Percentiles rank a stretch among this genome's conserved stretches.
Conservation (phyloP, 2,888 invertebrate genomes). For the Beris chalybata region DNA sequence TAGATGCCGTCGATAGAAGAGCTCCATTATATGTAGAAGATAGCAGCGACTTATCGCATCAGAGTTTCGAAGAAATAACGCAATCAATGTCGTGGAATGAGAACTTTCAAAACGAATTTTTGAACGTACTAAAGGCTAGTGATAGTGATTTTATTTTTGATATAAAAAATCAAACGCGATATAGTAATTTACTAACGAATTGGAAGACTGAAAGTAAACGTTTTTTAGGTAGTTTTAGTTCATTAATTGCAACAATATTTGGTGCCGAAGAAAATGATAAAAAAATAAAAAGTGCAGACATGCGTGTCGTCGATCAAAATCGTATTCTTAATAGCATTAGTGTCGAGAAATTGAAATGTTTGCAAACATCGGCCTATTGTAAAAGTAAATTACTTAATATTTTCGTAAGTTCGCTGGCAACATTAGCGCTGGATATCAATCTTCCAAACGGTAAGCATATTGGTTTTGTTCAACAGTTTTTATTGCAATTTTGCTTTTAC, state of each 20-base stretch:
- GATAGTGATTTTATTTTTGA: conserved; percentile 33
- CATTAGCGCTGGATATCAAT: conserved; percentile 50
- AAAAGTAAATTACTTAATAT: conserved; percentile 52
- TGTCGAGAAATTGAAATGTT: conserved; percentile 24
- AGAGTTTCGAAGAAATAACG: conserved; percentile 32
- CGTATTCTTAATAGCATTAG: conserved; percentile 10
- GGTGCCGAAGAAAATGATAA: background rate
- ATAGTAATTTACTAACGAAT: conserved; percentile 3
- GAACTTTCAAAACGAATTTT: conserved; percentile 27
- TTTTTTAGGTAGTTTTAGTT: too few species aligned
- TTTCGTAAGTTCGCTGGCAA: conserved; percentile 53
- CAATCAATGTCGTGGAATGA: conserved; percentile 12
- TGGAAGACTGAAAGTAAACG: background rate
- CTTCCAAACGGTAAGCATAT: conserved; percentile 50
- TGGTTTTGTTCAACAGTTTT: too few species aligned
- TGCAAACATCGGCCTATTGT: conserved; percentile 41
- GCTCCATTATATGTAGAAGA: background rate
- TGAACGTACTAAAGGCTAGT: conserved; percentile 28
- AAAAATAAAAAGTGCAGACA: background rate
- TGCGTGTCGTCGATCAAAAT: background rate
- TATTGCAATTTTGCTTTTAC: too few species aligned
- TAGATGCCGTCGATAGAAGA: background rate
- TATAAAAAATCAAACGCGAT: conserved; percentile 31
- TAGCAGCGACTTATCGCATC: conserved; percentile 18
- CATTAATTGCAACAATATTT: too few species aligned